These are phyloP conservation scores for Xanthorhoe designata DNA, from an alignment of 2,888 invertebrate species.

Conservation along the genomic window DNA sequence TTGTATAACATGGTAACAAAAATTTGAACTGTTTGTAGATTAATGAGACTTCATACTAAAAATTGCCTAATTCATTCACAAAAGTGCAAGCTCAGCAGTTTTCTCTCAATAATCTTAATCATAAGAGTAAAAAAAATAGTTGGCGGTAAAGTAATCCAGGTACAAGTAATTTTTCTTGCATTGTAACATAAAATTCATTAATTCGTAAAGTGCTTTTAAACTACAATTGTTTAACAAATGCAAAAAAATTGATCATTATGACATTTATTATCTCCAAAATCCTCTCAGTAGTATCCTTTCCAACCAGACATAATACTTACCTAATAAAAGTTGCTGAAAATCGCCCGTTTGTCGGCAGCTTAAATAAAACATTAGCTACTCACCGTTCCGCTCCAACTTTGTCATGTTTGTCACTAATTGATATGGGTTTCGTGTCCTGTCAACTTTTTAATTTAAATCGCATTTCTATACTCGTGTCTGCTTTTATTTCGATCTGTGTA, in stretches of 20 bases:
- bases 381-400: constrained; percentile 68
- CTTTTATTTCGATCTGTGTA: constrained; percentile 31
- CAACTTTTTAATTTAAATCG: constrained; percentile 61
- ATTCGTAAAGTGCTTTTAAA: neutral
- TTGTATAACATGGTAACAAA: neutral
- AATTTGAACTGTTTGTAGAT: no score
- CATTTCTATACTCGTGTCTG: constrained; percentile 37
- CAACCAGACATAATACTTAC: no score
- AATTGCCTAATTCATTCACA: no score
- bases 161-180: no score
- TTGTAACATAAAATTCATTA: neutral
- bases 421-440: constrained; percentile 69
- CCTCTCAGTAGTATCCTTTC: no score
- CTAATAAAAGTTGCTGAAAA: neutral
- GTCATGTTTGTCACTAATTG: constrained; percentile 72
- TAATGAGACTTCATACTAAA: no score
- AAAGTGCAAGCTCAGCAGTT: no score
- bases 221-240: neutral
- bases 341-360: neutral
- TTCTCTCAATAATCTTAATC: no score
- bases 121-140: no score
- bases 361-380: constrained; percentile 70
- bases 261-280: no score
- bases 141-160: no score
- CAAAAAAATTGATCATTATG: no score